phyloP scores from a whole-genome alignment of 2,888 invertebrate genomes.

The Lithophane ornitopus region DNA sequence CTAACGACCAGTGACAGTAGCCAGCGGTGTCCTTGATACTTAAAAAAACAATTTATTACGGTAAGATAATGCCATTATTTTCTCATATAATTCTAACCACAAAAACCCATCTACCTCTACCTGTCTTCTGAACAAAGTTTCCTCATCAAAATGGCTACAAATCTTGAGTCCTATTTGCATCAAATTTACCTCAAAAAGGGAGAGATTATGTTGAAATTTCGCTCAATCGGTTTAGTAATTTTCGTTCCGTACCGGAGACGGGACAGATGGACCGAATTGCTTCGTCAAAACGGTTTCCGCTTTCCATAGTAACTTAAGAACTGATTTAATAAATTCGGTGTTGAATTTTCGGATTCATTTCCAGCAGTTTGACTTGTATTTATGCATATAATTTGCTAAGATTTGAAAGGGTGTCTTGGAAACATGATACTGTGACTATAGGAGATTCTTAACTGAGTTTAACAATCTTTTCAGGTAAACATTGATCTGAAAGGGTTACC shows the following conservation, averaged over 20 bases:
- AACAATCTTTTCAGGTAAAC: neutral
- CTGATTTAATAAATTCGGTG: constrained; percentile 28
- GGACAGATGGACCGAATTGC: constrained; percentile 60
- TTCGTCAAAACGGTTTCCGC: constrained; percentile 43
- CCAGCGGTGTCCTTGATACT: no score
- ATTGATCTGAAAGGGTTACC: no score
- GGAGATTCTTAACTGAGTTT: no score
- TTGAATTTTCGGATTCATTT: constrained; percentile 23
- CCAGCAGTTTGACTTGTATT: constrained; percentile 21
- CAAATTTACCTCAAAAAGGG: constrained; percentile 52
- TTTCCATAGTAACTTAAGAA: constrained; percentile 17
- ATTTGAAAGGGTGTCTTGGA: neutral
- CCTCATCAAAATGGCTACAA: constrained; percentile 23
- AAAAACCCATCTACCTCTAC: constrained; percentile 33
- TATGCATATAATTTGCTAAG: constrained; percentile 12
- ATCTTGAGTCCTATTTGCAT: constrained; percentile 53
- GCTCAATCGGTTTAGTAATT: constrained; percentile 51
- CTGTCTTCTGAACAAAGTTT: constrained; percentile 38
- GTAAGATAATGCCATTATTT: constrained; percentile 3
- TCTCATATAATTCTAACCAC: neutral
- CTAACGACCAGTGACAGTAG: neutral
- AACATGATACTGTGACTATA: constrained; percentile 1
- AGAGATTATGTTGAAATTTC: constrained; percentile 56
- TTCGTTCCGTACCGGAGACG: constrained; percentile 15
- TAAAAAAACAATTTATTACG: constrained; percentile 13